A percentile compares a stretch with the other conserved stretches of the same genome.
phyloP scores from a whole-genome alignment of 2,113 vertebrate species.

The Leptocoma aspasia region DNA sequence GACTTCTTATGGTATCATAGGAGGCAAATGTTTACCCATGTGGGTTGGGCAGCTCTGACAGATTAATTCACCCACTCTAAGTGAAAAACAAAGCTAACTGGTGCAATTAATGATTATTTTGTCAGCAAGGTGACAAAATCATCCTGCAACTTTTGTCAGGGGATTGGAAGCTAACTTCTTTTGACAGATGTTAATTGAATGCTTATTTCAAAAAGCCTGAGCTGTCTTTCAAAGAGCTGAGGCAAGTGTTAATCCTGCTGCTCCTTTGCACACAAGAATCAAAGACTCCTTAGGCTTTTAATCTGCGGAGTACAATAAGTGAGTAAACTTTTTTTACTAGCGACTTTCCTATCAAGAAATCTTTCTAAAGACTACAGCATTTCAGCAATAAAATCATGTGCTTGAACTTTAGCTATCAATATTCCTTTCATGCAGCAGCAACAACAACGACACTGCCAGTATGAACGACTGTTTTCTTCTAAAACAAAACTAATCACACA shows the following conservation, averaged over 20 bases:
- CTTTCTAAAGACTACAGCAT: slow-evolving; percentile 41
- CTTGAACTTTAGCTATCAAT: slow-evolving; percentile 3
- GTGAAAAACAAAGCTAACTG: background rate
- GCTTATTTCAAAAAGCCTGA: background rate
- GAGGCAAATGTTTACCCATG: background rate
- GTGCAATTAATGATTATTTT: slow-evolving; percentile 16
- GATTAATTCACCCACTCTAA: background rate
- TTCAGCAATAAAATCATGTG: slow-evolving; percentile 47
- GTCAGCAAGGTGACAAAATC: background rate
- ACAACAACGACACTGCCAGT: slow-evolving; percentile 14
- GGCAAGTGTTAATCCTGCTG: background rate
- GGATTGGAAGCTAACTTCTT: background rate
- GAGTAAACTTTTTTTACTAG: slow-evolving; percentile 3
- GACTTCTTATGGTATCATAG: background rate
- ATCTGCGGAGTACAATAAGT: background rate
- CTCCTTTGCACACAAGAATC: background rate
- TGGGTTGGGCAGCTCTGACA: background rate
- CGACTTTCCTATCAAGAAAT: slow-evolving; percentile 35
- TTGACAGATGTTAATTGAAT: background rate
- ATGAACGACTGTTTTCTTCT: slow-evolving; percentile 41
- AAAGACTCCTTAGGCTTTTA: background rate
- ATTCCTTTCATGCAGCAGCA: slow-evolving; percentile 34
- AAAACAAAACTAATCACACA: slow-evolving; percentile 40
- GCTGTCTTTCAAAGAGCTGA: background rate
- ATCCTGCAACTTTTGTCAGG: background rate